These are phyloP conservation scores for Drosophila sproati DNA, from an alignment of 1,140 invertebrate genomes.

Conservation along the genomic window DNA sequence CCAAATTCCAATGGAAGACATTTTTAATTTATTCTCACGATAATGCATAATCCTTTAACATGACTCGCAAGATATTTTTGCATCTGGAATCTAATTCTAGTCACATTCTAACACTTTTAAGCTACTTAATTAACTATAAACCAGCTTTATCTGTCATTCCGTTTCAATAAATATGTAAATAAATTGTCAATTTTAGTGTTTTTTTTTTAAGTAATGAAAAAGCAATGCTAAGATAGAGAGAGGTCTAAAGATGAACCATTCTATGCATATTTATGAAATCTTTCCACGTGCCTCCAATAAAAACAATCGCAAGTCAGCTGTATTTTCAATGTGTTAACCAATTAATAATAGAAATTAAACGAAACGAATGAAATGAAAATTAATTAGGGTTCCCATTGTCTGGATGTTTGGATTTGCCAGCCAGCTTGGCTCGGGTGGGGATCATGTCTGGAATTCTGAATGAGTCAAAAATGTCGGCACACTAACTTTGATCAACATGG, in stretches of 20 bases:
- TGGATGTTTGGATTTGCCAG: conserved; percentile 32
- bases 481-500: conserved; percentile 41
- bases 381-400: conserved; percentile 67
- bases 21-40: background rate
- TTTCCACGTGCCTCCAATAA: conserved; percentile 68
- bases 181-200: conserved; percentile 21
- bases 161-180: conserved; percentile 19
- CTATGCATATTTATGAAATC: conserved; percentile 75
- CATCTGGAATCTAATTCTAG: background rate
- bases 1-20: background rate
- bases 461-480: conserved; percentile 58
- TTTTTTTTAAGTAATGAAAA: conserved; percentile 27
- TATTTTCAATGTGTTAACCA: conserved; percentile 71
- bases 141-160: background rate
- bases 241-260: background rate
- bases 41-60: background rate
- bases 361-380: conserved; percentile 49
- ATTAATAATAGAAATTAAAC: conserved; percentile 75
- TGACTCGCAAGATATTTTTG: too few species aligned
- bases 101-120: conserved; percentile 4
- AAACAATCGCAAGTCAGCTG: conserved; percentile 19
- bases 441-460: background rate
- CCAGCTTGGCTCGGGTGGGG: conserved; percentile 42
- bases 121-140: conserved; percentile 26
- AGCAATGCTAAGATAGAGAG: background rate